Base-by-base conservation (phyloP, 2,113 vertebrate genomes). In the Melanocharis versteri region DNA sequence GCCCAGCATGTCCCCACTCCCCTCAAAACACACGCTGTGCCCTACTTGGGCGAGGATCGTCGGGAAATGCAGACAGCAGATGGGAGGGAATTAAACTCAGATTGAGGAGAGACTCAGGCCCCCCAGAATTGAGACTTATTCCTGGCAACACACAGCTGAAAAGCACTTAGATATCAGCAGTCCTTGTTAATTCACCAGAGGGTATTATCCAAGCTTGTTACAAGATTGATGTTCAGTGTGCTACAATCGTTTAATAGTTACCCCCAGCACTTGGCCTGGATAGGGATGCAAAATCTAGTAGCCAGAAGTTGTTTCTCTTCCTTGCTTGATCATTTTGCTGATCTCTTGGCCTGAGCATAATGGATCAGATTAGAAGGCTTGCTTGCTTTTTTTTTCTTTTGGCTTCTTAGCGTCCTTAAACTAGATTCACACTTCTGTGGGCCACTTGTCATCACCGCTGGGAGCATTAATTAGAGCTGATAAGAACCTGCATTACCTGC, bases 81-180 rank as follows among this genome's bases (percentile, higher is more conserved):
- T 98, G 98, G 98, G 82, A 95, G 84, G 91, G 97, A 97, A 98
- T 98, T 98, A 98, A 97, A 95, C 94, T 90, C 58, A 90, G 95
- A 96, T 81, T 95, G 95, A 98, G 76, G 93, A 97, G 85, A 96
- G 93, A 96, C 72, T 82, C 94, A 91, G 79, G 73, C 64, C 87
- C 94, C 90, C 84, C 94, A 97, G 35, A 96, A 94, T 1, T 96
- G 94, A 97, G 97, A 96, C 81, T 93, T 96, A 87, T 73, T 95
- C 88, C 85, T 96, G 95, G 89, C 92, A 97, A 93, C 6, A 18
- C 2, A 7, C 61, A 95, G 89, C 75, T 87, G 89, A 93, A 93
- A 88, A 90, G 82, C 94, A 97, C 95, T 94, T 95, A 76, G 77
- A 88, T 96, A 91, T 85, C 76, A 76, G 82, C 28, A 0, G 79